These are phyloP conservation scores for Temnopleurus reevesii DNA, from an alignment of 53 echinoderm and acorn worm genomes.

Conservation along the genomic window DNA sequence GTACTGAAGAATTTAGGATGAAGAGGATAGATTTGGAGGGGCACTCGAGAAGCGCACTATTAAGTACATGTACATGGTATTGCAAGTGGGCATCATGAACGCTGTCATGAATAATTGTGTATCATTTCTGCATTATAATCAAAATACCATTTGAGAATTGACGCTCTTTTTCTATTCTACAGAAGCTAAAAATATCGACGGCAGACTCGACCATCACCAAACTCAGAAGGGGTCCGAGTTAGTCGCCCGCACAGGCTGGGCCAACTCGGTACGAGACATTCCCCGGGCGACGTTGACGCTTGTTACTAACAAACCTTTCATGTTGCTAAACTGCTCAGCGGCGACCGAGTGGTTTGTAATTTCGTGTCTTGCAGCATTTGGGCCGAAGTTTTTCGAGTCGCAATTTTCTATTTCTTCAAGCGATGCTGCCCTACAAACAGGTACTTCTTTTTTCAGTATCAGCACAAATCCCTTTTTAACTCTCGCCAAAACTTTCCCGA, in stretches of 20 bases:
- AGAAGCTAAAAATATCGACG: constrained; percentile 31
- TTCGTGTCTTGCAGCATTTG: constrained; percentile 88
- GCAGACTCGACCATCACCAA: constrained; percentile 30
- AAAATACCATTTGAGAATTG: no score
- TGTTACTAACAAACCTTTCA: constrained; percentile 79
- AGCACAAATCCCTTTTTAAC: no score
- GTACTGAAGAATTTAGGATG: no score
- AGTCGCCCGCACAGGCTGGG: constrained; percentile 60
- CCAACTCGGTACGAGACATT: constrained; percentile 81
- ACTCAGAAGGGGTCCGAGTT: constrained; percentile 71
- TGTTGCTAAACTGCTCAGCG: constrained; percentile 78
- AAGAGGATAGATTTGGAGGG: no score
- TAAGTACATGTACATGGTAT: no score
- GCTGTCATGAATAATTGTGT: no score
- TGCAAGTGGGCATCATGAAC: no score
- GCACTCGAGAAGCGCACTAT: no score
- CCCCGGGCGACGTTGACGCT: constrained; percentile 78
- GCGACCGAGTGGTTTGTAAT: constrained; percentile 88
- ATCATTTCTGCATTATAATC: no score
- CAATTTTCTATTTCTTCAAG: constrained; percentile 82
- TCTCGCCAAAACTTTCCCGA: no score
- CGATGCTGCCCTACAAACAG: constrained; percentile 84
- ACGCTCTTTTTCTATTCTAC: not conserved
- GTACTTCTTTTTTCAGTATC: constrained; percentile 27
- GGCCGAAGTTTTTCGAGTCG: constrained; percentile 95